Evolutionary conservation across 2,113 vertebrate species (phyloP), one percentile per base, ranked within the genome.

Genomic region (Sialia sialis): DNA sequence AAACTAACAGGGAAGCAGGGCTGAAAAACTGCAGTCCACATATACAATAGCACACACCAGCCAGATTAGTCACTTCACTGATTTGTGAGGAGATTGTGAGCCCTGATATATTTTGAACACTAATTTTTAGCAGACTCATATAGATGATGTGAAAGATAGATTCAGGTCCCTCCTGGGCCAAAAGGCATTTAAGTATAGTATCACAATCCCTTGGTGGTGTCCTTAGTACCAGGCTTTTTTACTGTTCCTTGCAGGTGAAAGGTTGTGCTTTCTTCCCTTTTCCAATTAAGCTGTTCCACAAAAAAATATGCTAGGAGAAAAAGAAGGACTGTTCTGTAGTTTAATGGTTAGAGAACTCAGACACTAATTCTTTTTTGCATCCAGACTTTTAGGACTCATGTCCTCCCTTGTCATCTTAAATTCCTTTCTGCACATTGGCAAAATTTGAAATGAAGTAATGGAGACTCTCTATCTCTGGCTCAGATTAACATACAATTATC

Each of bases 41-140:
- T 1, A 2, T 39, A 34, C 0, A 0, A 0, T 18, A 83, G 27
- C 30, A 79, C 13, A 49, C 0, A 0, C 7, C 26, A 89, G 21
- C 9, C 59, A 90, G 12, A 64, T 64, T 49, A 80, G 9, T 19
- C 21, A 63, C n/a, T 30, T 78, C 14, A 51, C 30, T 64, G 14
- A 38, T 72, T 60, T 62, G 4, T 84, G 29, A 73, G 21, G 43
- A 62, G 25, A 56, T 17, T 51, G 7, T n/a, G 48, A 78, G 10
- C 23, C 29, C 23, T 88, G 11, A 34, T 80, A 63, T n/a, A 19
- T 84, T 70, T 32, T 48, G 5, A 87, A 80, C 19, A n/a, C 6
- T 26, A 39, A 30, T 77, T 81, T 88, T 75, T 63, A 55, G 27
- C 25, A 60, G 25, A 55, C 7, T 81, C 4, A 18, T 19, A 25